Percentiles rank a stretch among this genome's conserved stretches.
These are phyloP conservation scores for Corvus cornix DNA, from an alignment of 2,113 vertebrate genomes.

Conservation along the genomic window DNA sequence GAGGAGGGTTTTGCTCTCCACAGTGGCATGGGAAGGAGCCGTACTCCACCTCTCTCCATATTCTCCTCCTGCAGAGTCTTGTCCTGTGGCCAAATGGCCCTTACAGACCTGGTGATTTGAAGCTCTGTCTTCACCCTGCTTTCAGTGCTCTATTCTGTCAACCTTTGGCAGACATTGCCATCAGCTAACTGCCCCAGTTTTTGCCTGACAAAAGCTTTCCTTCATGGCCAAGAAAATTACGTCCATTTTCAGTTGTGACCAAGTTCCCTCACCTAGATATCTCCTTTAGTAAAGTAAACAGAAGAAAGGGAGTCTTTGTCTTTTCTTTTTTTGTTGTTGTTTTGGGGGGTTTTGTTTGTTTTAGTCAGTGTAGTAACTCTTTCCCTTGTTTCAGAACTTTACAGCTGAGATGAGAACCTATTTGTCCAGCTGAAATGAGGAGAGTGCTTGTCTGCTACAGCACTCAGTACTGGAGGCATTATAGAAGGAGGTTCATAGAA, in stretches of 20 bases:
- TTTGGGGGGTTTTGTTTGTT: neutral
- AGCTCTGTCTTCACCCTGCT: neutral
- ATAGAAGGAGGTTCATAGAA: neutral
- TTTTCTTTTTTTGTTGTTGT: neutral
- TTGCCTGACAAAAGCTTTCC: neutral
- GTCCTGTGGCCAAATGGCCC: neutral
- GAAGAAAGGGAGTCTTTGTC: neutral
- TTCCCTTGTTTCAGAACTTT: slow-evolving; percentile 4
- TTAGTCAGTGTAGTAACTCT: neutral
- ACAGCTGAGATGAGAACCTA: neutral
- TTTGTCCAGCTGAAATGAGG: slow-evolving; percentile 13
- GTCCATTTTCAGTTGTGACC: neutral
- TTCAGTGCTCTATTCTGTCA: neutral
- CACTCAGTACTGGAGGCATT: neutral
- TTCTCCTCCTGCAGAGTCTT: neutral
- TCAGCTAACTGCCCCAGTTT: neutral
- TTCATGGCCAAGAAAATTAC: neutral
- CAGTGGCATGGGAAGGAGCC: neutral
- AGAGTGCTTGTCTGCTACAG: neutral
- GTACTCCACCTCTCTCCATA: neutral
- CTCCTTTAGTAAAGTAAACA: slow-evolving; percentile 1
- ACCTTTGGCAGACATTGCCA: neutral
- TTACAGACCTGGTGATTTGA: neutral
- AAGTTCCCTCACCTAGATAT: neutral
- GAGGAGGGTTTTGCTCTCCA: neutral